Percentiles rank a stretch among this genome's conserved stretches.
Evolutionary conservation across 2,113 vertebrate species (phyloP).

Genomic region (Dendrocopos noguchii): DNA sequence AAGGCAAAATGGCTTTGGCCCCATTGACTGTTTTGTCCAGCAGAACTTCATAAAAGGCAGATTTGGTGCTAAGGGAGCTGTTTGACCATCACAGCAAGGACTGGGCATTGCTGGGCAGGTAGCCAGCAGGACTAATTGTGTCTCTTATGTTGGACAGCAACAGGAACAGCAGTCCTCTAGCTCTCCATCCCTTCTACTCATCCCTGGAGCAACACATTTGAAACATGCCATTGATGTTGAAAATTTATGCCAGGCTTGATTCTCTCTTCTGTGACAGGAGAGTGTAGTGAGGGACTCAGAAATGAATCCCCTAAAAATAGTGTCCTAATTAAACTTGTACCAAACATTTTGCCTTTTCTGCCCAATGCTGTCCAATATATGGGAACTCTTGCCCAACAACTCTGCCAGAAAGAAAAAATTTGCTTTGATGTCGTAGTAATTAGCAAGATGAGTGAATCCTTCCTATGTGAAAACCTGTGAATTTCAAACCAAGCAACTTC

Average conservation of each 20-base stretch:
- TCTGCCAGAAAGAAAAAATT: background rate
- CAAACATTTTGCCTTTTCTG: background rate
- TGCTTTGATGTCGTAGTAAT: background rate
- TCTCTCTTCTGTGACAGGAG: background rate
- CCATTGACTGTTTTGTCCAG: background rate
- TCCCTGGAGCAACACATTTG: background rate
- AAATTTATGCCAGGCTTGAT: background rate
- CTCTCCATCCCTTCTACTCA: background rate
- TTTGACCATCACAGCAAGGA: background rate
- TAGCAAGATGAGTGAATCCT: background rate
- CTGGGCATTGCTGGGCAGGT: background rate
- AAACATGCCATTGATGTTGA: background rate
- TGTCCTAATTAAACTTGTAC: background rate
- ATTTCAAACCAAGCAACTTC: background rate
- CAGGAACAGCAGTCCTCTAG: background rate
- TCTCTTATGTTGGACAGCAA: background rate
- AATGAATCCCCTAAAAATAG: background rate
- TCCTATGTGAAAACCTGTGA: background rate
- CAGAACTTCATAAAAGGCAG: background rate
- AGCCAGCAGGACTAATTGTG: background rate
- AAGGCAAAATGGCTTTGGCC: background rate
- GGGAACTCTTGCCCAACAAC: background rate
- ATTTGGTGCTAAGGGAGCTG: background rate
- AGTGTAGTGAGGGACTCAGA: background rate
- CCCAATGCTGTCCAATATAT: background rate